A percentile compares a stretch with the other conserved stretches of the same genome.
These are phyloP conservation scores for Pandemis corylana DNA, from an alignment of 2,888 invertebrate genomes.

Conservation along the genomic window DNA sequence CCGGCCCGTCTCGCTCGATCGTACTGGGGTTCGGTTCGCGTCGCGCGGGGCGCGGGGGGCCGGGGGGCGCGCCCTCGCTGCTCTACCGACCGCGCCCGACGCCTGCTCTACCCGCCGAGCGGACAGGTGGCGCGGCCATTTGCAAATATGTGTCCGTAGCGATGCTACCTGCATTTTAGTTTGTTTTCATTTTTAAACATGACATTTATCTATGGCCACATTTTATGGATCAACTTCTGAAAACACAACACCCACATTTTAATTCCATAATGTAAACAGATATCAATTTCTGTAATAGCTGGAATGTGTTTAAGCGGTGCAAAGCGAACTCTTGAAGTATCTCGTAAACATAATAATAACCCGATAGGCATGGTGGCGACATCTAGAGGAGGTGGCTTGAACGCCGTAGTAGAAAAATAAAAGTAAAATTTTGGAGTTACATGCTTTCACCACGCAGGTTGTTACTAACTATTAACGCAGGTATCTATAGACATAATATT, in stretches of 20 bases:
- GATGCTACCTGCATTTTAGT: conserved; percentile 41
- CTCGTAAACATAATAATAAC: not conserved
- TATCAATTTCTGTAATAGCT: not conserved
- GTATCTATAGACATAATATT: no score
- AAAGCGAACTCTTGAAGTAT: not conserved
- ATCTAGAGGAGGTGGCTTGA: conserved; percentile 14
- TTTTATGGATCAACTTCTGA: not conserved
- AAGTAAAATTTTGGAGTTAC: conserved; percentile 25
- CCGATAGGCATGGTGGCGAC: conserved; percentile 9
- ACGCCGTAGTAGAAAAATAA: conserved; percentile 7
- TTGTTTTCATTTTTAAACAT: conserved; percentile 39
- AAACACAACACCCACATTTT: not conserved
- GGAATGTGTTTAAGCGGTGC: conserved; percentile 8
- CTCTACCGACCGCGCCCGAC: conserved; percentile 55
- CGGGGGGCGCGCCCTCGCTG: conserved; percentile 56
- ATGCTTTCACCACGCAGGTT: conserved; percentile 8
- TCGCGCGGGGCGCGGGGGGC: conserved; percentile 59
- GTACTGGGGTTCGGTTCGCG: conserved; percentile 67
- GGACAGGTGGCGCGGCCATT: conserved; percentile 73
- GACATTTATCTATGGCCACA: not conserved
- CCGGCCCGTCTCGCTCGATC: conserved; percentile 80
- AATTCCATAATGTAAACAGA: not conserved
- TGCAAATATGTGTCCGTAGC: conserved; percentile 48
- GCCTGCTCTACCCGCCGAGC: conserved; percentile 59
- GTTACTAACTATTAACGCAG: not conserved